Evolutionary conservation across 2,113 vertebrate species (phyloP).

Genomic region (Cottus gobio): DNA sequence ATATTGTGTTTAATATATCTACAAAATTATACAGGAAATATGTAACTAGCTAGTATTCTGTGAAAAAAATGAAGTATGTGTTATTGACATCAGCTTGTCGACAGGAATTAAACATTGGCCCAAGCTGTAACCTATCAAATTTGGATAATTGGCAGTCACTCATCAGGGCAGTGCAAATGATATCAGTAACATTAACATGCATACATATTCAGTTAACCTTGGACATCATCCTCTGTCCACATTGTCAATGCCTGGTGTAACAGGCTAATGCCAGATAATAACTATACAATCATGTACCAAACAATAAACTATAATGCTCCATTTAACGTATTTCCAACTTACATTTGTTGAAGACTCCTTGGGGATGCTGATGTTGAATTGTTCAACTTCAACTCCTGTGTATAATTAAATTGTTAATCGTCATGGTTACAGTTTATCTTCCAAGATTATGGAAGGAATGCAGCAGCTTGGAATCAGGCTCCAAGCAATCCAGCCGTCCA

Average conservation of each 20-base stretch:
- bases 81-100: too few species aligned
- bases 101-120: too few species aligned
- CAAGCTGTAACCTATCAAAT: background rate
- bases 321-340: too few species aligned
- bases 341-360: background rate
- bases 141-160: background rate
- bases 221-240: background rate
- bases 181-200: background rate
- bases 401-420: background rate
- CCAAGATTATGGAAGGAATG: background rate
- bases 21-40: background rate
- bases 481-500: too few species aligned
- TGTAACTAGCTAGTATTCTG: too few species aligned
- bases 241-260: background rate
- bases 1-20: background rate
- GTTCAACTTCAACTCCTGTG: background rate
- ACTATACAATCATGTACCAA: background rate
- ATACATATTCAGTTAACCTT: background rate
- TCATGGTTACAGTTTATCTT: background rate
- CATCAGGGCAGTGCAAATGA: background rate
- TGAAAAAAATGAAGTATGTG: background rate
- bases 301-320: background rate
- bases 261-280: background rate
- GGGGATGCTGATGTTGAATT: background rate
- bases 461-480: background rate